Conservation (phyloP, 2,113 vertebrate genomes). For the Tympanuchus pallidicinctus region DNA sequence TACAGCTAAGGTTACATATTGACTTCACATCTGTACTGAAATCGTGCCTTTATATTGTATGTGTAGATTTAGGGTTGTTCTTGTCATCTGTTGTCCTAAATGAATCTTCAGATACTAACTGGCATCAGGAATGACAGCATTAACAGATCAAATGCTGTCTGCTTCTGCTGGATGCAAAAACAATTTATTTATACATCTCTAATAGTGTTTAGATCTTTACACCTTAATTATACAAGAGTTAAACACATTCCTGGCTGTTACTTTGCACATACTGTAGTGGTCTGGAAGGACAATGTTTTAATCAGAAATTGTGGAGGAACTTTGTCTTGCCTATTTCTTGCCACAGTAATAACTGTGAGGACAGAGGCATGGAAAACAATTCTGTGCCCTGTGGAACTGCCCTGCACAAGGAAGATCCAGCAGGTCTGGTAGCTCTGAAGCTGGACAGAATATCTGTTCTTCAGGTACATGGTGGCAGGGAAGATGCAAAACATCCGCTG, state of each 20-base stretch:
- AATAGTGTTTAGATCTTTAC: not conserved
- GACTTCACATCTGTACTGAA: not conserved
- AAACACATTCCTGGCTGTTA: not conserved
- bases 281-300: not conserved
- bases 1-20: not conserved
- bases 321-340: no score
- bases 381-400: not conserved
- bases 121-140: not conserved
- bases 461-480: not conserved
- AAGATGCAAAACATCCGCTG: not conserved
- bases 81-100: not conserved
- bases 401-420: not conserved
- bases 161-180: not conserved
- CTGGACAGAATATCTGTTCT: not conserved
- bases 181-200: fast-evolving
- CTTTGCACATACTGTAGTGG: not conserved
- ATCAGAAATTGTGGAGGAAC: not conserved
- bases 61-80: not conserved
- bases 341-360: not conserved
- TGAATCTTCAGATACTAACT: not conserved
- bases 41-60: not conserved
- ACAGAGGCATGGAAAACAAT: not conserved
- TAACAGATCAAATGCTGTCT: not conserved
- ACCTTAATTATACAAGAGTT: not conserved
- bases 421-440: not conserved